Base-by-base conservation (phyloP, 2,797 vertebrate species). In the Anguilla obscura region DNA sequence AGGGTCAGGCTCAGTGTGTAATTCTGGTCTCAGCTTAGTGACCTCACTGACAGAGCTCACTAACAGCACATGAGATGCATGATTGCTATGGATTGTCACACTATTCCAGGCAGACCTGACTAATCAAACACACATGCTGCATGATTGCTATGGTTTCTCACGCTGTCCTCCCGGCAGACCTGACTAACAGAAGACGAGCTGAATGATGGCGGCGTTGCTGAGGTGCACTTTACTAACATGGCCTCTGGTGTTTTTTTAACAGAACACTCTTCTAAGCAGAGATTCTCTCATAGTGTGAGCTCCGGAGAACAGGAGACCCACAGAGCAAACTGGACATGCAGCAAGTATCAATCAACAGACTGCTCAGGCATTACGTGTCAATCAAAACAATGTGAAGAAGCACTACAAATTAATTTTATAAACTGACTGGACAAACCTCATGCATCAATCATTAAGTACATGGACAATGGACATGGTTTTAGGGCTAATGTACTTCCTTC, bases 281-380 rank as follows among this genome's bases (percentile, higher is more conserved):
- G 96, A 94, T 90, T 93, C 96, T 92, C 95, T 97, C 91, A 93
- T 96, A 94, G 96, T 96, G 93, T 97, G 96, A 97, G 50, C 52
- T 90, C 30, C 91, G 80, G 88, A 91, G 66, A 87, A 66, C 85
- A 86, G 79, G 58, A 86, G 87, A 58, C 85, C 36, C 0, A 8
- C 82, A 66, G 50, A 71, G 89, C 91, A 89, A 84, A 86, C 86
- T 89, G 91, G 89, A 87, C 87, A 88, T 87, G 87, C 80, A 52
- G 74, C 40, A 60, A 56, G 71, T 86, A 87, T 88, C 89, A 80
- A 63, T 86, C 83, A 85, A 56, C 80, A 90, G 83, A 90, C 87
- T 74, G 82, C 82, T 66, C 87, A 80, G 66, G 87, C 84, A 84
- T 54, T 66, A 89, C 84, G 9, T 16, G 40, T 83, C 45, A 24